phyloP scores from a whole-genome alignment of 1,140 invertebrate species.

The Archivesica marissinica region DNA sequence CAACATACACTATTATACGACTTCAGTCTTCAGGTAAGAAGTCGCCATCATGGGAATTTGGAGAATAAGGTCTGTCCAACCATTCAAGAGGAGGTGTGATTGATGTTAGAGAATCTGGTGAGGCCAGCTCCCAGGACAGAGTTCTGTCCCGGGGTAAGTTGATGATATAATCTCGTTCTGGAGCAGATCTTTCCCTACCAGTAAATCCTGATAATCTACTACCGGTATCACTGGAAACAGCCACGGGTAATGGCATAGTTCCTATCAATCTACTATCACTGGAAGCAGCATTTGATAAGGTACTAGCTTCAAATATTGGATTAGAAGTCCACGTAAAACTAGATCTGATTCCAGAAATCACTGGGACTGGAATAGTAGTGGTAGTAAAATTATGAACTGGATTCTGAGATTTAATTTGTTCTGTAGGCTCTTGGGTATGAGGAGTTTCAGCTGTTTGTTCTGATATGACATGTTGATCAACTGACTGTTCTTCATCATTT shows the following conservation, averaged over 20 bases:
- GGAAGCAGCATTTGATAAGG: background rate
- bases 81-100: background rate
- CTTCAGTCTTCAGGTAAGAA: constrained; percentile 20
- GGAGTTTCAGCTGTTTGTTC: background rate
- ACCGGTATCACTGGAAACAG: background rate
- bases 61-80: background rate
- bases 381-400: no score
- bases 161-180: constrained; percentile 12
- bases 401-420: no score
- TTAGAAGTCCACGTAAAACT: background rate
- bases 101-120: background rate
- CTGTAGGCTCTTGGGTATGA: no score
- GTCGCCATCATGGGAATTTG: background rate
- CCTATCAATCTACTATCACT: no score
- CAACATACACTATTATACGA: no score
- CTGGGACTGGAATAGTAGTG: background rate
- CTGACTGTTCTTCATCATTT: background rate
- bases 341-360: background rate
- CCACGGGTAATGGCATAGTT: background rate
- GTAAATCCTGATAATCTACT: background rate
- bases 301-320: constrained; percentile 9
- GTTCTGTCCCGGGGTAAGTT: background rate
- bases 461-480: background rate
- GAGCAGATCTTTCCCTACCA: background rate
- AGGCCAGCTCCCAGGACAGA: background rate